A percentile compares a stretch with the other conserved stretches of the same genome.
Conservation (phyloP, 1,140 invertebrate genomes). For the Asbolus verrucosus region DNA sequence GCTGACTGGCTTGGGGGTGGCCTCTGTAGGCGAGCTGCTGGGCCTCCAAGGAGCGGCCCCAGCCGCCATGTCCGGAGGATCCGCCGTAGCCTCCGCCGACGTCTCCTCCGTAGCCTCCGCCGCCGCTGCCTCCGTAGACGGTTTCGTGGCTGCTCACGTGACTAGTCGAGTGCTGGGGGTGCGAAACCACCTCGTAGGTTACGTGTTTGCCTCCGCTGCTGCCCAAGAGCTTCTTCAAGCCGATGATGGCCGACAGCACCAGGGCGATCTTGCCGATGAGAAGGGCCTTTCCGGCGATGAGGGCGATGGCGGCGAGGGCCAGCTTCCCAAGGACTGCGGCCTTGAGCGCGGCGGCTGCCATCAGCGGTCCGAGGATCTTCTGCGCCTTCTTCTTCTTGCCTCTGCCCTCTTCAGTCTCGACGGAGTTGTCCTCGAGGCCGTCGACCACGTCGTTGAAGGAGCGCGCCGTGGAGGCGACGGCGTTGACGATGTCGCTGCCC, state of each 20-base stretch:
- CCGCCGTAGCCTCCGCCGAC: conserved; percentile 70
- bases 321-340: conserved; percentile 81
- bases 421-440: conserved; percentile 70
- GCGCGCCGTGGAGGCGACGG: conserved; percentile 80
- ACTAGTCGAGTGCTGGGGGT: conserved; percentile 80
- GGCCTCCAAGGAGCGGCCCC: conserved; percentile 78
- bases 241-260: conserved; percentile 83
- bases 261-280: conserved; percentile 86
- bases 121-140: conserved; percentile 68
- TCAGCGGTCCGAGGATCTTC: conserved; percentile 81
- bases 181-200: conserved; percentile 85
- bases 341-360: conserved; percentile 81
- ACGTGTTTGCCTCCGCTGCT: conserved; percentile 82
- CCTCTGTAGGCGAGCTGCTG: conserved; percentile 81
- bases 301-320: conserved; percentile 80
- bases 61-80: conserved; percentile 74
- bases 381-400: conserved; percentile 85
- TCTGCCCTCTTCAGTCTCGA: conserved; percentile 71
- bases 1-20: conserved; percentile 66
- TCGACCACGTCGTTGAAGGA: conserved; percentile 80
- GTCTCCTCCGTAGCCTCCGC: conserved; percentile 68
- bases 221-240: conserved; percentile 81
- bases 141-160: conserved; percentile 76
- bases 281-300: conserved; percentile 87
- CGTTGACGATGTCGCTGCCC: conserved; percentile 83